Evolutionary conservation across 2,113 vertebrate genomes (phyloP), one percentile per base, ranked within the genome.

Genomic region (Corythornis vintsioides): DNA sequence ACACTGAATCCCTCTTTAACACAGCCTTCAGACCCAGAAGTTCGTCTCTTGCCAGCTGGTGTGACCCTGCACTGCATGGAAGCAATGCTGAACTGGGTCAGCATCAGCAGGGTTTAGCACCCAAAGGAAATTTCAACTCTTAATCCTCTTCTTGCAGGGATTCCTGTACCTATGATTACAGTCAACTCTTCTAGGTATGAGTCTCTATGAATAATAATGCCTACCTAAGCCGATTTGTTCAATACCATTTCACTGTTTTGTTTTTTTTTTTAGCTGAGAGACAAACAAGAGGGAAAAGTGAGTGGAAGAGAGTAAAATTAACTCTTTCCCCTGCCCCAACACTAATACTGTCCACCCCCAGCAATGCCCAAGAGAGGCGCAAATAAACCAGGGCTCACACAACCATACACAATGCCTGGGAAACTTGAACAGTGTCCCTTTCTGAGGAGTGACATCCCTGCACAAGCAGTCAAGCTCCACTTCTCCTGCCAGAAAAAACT

Each of bases 381-480:
- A 71, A 76, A 83, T 52, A 57, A 1, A 40, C 25, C 40, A 74
- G 50, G n/a, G 61, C 84, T 82, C 61, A 69, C 43, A 71, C 53
- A 79, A 67, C 66, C 15, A 25, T 2, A 19, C 59, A 59, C 79
- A 86, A 63, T 43, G 69, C 76, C 93, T 71, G 40, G 85, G 72
- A 91, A 80, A 60, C 69, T 56, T 47, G 48, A 95, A 94, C 92
- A 92, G 74, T n/a, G 76, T 88, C 75, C 33, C 88, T 50, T 78
- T 90, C 90, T 84, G 87, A 93, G 45, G 14, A 0, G 52, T 31
- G 82, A 94, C 89, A 83, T 76, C 91, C 73, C 89, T 33, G 78
- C 84, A 60, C 81, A 93, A 85, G 71, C 92, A 91, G 96, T 92
- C 94, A 93, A 87, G 95, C 84, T 94, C 92, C 92, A 89, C 95